Conservation (phyloP, 2,797 vertebrate species). For the Dipus sagitta region DNA sequence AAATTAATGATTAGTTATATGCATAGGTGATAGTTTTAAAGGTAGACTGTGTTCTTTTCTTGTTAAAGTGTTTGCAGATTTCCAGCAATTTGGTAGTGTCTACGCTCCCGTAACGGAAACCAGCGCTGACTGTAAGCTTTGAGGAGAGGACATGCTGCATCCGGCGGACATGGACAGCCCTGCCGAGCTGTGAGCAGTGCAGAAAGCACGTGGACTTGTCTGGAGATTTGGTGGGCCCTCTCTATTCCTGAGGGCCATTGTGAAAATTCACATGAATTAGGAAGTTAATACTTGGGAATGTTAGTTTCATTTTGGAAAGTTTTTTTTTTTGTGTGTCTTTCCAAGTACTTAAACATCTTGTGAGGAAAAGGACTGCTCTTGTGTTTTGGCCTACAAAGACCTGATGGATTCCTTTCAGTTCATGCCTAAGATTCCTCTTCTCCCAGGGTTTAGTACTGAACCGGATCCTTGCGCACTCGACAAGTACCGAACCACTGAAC, state of each 20-base stretch:
- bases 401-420: not conserved
- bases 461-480: no score
- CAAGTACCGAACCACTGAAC: no score
- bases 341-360: not conserved
- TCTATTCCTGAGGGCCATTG: not conserved
- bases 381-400: not conserved
- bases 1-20: not conserved
- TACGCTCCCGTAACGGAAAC: not conserved
- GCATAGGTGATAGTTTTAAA: not conserved
- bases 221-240: not conserved
- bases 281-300: slow-evolving; percentile 27
- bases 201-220: not conserved
- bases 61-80: not conserved
- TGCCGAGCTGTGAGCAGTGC: not conserved
- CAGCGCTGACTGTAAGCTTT: not conserved
- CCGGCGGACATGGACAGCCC: not conserved
- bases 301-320: not conserved
- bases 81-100: slow-evolving; percentile 22
- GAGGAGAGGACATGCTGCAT: not conserved
- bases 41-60: not conserved
- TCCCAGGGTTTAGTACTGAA: no score
- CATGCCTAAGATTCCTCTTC: not conserved
- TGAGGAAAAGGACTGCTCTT: not conserved
- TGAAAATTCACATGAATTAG: not conserved
- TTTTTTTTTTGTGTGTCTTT: not conserved